These are phyloP conservation scores for Euphydryas editha DNA, from an alignment of 2,888 invertebrate genomes.

Conservation along the genomic window DNA sequence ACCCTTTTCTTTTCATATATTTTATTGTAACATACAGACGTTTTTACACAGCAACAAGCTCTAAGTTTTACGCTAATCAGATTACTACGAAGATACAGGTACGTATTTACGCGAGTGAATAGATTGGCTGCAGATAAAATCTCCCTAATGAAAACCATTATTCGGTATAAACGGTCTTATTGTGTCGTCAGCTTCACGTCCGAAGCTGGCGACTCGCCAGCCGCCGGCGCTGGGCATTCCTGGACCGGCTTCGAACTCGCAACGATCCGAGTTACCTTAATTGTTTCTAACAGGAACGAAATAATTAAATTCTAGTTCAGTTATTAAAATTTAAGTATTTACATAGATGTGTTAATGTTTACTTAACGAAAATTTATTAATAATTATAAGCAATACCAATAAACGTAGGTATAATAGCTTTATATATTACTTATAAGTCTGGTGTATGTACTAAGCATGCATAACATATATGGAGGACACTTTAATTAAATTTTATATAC, in stretches of 20 bases:
- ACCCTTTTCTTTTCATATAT: too few species aligned
- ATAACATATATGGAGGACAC: too few species aligned
- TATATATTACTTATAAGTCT: too few species aligned
- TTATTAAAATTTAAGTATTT: background rate
- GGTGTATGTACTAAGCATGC: too few species aligned
- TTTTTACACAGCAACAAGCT: too few species aligned
- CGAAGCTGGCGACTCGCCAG: slow-evolving; percentile 14
- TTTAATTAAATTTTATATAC: too few species aligned
- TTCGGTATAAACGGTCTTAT: slow-evolving; percentile 19
- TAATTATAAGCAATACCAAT: too few species aligned
- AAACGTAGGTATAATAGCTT: too few species aligned
- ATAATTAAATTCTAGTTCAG: background rate
- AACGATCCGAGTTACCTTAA: background rate
- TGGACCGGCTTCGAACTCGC: background rate
- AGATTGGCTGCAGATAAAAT: slow-evolving; percentile 2
- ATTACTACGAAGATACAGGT: background rate
- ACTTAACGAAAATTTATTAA: too few species aligned
- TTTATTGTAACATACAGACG: too few species aligned
- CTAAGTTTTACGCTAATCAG: background rate
- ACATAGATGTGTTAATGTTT: too few species aligned
- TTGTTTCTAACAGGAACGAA: background rate
- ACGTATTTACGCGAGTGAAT: background rate
- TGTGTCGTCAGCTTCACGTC: slow-evolving; percentile 18
- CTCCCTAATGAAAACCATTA: slow-evolving; percentile 18
- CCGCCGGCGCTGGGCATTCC: background rate